Evolutionary conservation across 2,113 vertebrate species (phyloP).

Genomic region (Rallus limicola): DNA sequence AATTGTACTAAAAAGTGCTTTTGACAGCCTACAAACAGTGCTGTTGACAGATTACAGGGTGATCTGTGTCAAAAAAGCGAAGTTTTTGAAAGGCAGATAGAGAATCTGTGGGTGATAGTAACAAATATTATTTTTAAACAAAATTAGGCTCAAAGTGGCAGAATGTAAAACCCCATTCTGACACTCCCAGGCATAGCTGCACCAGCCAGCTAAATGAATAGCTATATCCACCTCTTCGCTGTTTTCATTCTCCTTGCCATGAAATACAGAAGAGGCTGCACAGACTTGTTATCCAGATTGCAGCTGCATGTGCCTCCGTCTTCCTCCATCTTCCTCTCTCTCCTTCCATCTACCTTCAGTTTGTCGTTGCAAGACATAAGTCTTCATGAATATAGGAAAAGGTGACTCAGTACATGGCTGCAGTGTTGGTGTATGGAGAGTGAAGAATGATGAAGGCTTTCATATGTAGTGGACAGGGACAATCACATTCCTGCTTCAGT

Average conservation of each 20-base stretch:
- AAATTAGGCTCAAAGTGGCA: neutral
- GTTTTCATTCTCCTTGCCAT: neutral
- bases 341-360: neutral
- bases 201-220: neutral
- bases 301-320: neutral
- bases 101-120: neutral
- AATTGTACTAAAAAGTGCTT: neutral
- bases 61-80: neutral
- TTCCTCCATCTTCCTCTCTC: neutral
- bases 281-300: neutral
- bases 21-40: neutral
- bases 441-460: neutral
- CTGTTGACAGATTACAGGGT: neutral
- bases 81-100: neutral
- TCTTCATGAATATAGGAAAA: neutral
- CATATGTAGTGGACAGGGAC: fast-evolving
- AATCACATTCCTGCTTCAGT: neutral
- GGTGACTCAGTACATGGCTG: fast-evolving
- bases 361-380: neutral
- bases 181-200: neutral
- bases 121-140: neutral
- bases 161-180: neutral
- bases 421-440: neutral
- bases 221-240: neutral
- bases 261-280: neutral